phyloP scores from a whole-genome alignment of 1,140 invertebrate genomes.

The Tetramorium parvispinum region DNA sequence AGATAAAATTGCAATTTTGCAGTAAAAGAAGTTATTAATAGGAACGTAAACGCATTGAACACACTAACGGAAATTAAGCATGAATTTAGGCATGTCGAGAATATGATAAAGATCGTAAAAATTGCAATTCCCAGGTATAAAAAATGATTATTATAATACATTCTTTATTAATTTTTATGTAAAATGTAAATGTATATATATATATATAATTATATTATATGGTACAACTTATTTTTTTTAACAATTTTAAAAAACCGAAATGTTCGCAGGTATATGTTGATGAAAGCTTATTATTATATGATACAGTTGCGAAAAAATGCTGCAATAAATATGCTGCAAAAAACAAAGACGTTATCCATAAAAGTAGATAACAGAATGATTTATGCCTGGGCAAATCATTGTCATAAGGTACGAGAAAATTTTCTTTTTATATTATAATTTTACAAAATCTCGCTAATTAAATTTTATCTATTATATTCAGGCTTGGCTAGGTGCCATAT shows the following conservation, averaged over 20 bases:
- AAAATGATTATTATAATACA: not conserved
- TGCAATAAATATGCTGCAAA: conserved; percentile 72
- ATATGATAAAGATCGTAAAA: conserved; percentile 74
- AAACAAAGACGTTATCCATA: conserved; percentile 70
- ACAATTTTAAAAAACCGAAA: not conserved
- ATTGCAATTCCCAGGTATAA: conserved; percentile 78
- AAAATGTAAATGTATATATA: too few relatives aligned
- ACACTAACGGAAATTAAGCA: conserved; percentile 73
- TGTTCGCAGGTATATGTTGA: conserved; percentile 77
- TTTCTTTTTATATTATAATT: conserved; percentile 10
- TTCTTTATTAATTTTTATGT: conserved; percentile 13
- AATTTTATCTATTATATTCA: conserved; percentile 54
- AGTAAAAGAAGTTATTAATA: conserved; percentile 79
- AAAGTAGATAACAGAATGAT: conserved; percentile 76
- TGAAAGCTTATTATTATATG: conserved; percentile 81
- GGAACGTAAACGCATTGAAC: conserved; percentile 69
- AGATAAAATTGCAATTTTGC: not conserved
- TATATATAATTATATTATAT: too few relatives aligned
- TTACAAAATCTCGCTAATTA: conserved; percentile 20
- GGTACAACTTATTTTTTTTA: too few relatives aligned
- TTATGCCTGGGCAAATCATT: conserved; percentile 79
- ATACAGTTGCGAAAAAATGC: conserved; percentile 69
- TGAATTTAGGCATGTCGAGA: conserved; percentile 75
- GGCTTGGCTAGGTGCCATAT: conserved; percentile 78
- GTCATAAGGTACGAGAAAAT: conserved; percentile 76